phyloP scores from a whole-genome alignment of 2,888 invertebrate species.

The Listrodromus nycthemerus region DNA sequence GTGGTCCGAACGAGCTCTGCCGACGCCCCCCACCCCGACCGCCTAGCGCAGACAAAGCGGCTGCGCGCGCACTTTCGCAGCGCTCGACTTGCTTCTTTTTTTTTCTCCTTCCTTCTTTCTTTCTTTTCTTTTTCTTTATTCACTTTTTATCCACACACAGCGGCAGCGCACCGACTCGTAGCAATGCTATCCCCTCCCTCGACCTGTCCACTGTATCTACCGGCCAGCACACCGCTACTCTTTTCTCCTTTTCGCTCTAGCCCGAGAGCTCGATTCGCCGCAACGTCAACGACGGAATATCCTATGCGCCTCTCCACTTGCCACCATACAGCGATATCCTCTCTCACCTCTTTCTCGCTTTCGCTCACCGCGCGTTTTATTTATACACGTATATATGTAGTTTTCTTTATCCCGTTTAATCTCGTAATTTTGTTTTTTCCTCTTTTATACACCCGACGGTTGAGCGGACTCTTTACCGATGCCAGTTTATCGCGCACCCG shows the following conservation, averaged over 20 bases:
- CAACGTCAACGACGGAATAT: slow-evolving; percentile 32
- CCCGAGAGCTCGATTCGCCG: slow-evolving; percentile 28
- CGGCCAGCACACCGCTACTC: slow-evolving; percentile 28
- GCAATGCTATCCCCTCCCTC: slow-evolving; percentile 6
- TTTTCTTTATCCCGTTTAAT: background rate
- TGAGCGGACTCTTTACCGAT: slow-evolving; percentile 17
- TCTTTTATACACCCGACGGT: slow-evolving; percentile 7
- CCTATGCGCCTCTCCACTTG: slow-evolving; percentile 40
- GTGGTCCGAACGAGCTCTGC: slow-evolving; percentile 71
- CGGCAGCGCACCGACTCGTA: slow-evolving; percentile 30
- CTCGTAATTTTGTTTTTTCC: background rate
- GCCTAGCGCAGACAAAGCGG: slow-evolving; percentile 80
- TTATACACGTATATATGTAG: background rate
- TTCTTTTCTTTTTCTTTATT: slow-evolving; percentile 40
- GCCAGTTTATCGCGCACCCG: slow-evolving; percentile 33
- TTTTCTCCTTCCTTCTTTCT: slow-evolving; percentile 39
- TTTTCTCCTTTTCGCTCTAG: slow-evolving; percentile 26
- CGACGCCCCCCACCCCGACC: slow-evolving; percentile 67
- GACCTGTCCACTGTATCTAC: slow-evolving; percentile 6
- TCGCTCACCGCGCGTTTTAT: background rate
- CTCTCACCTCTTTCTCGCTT: slow-evolving; percentile 14
- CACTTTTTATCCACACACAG: slow-evolving; percentile 40
- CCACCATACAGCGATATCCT: slow-evolving; percentile 29
- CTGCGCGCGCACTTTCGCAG: slow-evolving; percentile 80
- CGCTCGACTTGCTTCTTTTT: slow-evolving; percentile 51